Base-by-base conservation (phyloP, 2,113 vertebrate species). In the Actenoides lindsayi region DNA sequence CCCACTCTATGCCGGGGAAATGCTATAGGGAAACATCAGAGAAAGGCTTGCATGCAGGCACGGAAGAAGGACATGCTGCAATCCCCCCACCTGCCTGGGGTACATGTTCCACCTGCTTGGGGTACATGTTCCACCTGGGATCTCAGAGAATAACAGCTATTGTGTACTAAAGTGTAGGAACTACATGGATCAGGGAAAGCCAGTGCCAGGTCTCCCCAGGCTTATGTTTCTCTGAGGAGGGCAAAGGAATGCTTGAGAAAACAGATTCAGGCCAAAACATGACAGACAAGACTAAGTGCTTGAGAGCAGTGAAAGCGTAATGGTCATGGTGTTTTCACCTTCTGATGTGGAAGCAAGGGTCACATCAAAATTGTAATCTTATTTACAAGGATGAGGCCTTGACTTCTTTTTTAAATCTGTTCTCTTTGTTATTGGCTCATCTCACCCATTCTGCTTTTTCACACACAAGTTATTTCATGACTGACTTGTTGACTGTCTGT, bases 1-100 rank as follows among this genome's bases (percentile, higher is more conserved):
- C 20, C 60, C 56, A 35, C 33, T 76, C 14, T 57, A 24, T 0
- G 1, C 14, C 71, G 33, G 16, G 37, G 39, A 67, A 84, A 57
- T 1, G 4, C 51, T 44, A 11, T 48, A 57, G 28, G 3, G 11
- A 89, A 74, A 82, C 18, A 37, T 21, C 0, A 1, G 8, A 16
- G 23, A 87, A 59, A 69, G 16, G 11, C 4, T 27, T 35, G 33
- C 0, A 0, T 33, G 41, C 3, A 3, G 30, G 9, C 39, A 59
- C 6, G 20, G 64, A 35, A 67, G 19, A 16, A 42, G 50, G 54
- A 83, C 16, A 5, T 67, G 42, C 57, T 76, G 46, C 79, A 23
- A 24, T 56, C 13, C 33, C 90, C 59, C 25, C 44, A 48, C 59
- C 27, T 71, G 7, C 46, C 28, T 79, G 16, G n/a, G n/a, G 33